Percentiles rank a stretch among this genome's conserved stretches.
phyloP scores from a whole-genome alignment of 2,113 vertebrate species.

The Nestor notabilis region DNA sequence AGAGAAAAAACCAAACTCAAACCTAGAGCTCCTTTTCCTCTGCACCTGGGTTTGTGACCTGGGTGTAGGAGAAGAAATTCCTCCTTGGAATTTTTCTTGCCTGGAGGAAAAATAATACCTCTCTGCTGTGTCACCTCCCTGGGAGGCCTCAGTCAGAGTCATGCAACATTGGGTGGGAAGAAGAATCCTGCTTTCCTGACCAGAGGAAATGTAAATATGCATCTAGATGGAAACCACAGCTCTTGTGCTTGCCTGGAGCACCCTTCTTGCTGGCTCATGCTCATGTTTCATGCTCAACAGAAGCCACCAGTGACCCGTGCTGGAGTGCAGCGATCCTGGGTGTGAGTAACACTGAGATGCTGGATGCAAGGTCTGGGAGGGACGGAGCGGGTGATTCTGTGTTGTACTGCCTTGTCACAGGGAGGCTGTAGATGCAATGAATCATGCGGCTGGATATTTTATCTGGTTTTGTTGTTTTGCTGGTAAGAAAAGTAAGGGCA shows the following conservation, averaged over 20 bases:
- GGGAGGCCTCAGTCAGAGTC: not conserved
- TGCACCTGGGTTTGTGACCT: not conserved
- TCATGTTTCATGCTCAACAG: accelerated
- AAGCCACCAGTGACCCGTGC: accelerated
- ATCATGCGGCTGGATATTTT: not conserved
- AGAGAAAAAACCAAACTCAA: not conserved
- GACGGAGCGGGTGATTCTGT: not conserved
- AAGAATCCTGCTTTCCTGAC: accelerated
- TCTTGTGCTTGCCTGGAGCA: not conserved
- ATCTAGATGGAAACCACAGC: not conserved
- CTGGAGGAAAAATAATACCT: not conserved
- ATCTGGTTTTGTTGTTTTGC: not conserved
- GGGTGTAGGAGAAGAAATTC: not conserved
- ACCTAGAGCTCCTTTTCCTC: not conserved
- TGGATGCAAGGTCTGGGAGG: not conserved
- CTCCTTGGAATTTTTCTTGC: not conserved
- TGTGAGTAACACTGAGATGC: not conserved
- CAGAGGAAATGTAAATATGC: not conserved
- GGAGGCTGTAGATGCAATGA: accelerated
- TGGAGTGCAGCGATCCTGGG: accelerated
- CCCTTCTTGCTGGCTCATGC: not conserved
- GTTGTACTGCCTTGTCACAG: accelerated
- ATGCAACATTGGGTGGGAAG: accelerated
- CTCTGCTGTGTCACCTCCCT: not conserved
- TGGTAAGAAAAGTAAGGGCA: not conserved